Evolutionary conservation across 2,888 invertebrate genomes (phyloP), one percentile per base, ranked within the genome.

Genomic region (Azorinus chamasolen): DNA sequence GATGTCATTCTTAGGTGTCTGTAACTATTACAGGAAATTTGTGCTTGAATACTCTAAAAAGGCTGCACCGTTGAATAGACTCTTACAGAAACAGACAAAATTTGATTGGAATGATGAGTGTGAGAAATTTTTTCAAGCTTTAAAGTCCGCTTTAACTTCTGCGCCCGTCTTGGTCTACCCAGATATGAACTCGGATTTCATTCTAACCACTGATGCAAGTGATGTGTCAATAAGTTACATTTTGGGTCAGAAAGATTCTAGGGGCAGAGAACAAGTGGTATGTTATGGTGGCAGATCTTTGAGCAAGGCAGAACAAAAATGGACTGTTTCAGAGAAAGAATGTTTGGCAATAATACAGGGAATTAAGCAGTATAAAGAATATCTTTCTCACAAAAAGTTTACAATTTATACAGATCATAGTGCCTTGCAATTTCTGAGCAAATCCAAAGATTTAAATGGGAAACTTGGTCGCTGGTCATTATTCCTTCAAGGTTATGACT

Each of bases 1-100:
- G 65, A 83, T n/a, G 37, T 83, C 8, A 59, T 84, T 79, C 41
- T 37, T 77, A n/a, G 82, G 83, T 6, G 41, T 82, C 10, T 79
- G 76, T 37, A 92, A 92, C 83, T 93, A 91, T 83, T 93, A 93
- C 72, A 83, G 88, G 4, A 85, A 64, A 45, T 82, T 82, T 72
- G 57, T 82, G 1, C 41, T 59, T 24, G 18, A 61, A 18, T 83
- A 69, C 85, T 64, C 91, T 1, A 54, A 79, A 8, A 83, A 89
- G 8, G 71, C 87, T 43, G 72, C 77, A 16, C 92, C 91, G 0
- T 66, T 93, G 10, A 87, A 92, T 72, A 27, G 61, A 0, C 65
- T 91, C 12, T 70, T 90, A 22, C 83, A 84, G 66, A 88, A 85
- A 59, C 83, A 88, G 43, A 68, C 64, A 45, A 65, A 75, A n/a